Percentiles rank a stretch among this genome's conserved stretches.
Evolutionary conservation across 2,888 invertebrate genomes (phyloP).

Genomic region (Mythimna ferrago): DNA sequence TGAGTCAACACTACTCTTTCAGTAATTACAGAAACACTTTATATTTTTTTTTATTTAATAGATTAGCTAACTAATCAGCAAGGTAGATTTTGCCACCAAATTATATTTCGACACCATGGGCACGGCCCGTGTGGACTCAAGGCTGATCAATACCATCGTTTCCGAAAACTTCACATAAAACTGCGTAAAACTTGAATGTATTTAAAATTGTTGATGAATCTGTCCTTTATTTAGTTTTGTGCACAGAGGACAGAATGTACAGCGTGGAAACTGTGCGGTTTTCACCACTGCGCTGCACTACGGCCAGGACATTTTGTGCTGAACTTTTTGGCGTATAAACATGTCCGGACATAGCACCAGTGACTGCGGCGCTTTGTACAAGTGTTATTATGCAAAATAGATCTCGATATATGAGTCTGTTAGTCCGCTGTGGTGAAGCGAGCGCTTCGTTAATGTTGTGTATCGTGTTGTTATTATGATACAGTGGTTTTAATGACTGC

Average conservation of each 20-base stretch:
- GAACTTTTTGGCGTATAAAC: conserved; percentile 16
- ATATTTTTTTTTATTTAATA: too few relatives aligned
- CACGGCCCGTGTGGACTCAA: background rate
- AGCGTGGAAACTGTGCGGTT: conserved; percentile 16
- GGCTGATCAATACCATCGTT: background rate
- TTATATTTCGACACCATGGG: background rate
- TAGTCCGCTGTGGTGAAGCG: background rate
- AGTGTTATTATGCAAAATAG: conserved; percentile 9
- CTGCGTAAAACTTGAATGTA: conserved; percentile 22
- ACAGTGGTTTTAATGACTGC: too few relatives aligned
- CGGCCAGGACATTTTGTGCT: background rate
- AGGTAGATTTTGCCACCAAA: background rate
- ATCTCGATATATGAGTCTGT: conserved; percentile 17
- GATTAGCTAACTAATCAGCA: background rate
- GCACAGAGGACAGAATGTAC: conserved; percentile 1
- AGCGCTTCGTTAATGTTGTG: background rate
- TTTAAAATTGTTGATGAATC: conserved; percentile 4
- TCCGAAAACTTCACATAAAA: conserved; percentile 2
- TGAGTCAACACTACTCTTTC: too few relatives aligned
- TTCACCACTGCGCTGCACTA: conserved; percentile 18
- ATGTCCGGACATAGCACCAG: conserved; percentile 6
- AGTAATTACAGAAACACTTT: too few relatives aligned
- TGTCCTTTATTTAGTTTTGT: conserved; percentile 32
- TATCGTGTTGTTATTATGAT: background rate
- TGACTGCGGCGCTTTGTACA: background rate